Conservation (phyloP, 2,888 invertebrate species). For the Ptycholaimellus sp. region DNA sequence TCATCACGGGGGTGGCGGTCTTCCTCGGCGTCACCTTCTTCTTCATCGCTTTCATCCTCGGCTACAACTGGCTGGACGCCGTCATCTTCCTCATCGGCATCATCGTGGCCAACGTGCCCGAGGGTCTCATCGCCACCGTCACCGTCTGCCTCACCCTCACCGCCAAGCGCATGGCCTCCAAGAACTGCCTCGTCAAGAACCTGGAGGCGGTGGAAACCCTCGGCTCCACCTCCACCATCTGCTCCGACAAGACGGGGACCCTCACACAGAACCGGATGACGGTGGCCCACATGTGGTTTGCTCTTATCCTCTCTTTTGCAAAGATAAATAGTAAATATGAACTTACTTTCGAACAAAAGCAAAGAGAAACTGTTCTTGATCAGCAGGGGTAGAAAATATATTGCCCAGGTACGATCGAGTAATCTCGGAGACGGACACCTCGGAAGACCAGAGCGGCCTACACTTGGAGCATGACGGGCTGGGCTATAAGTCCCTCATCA, state of each 20-base stretch:
- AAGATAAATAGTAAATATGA: too few relatives aligned
- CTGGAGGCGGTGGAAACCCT: slow-evolving; percentile 95
- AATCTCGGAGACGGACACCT: slow-evolving; percentile 94
- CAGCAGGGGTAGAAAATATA: too few relatives aligned
- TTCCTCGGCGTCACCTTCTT: slow-evolving; percentile 65
- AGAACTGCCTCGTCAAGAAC: slow-evolving; percentile 81
- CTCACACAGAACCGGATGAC: slow-evolving; percentile 56
- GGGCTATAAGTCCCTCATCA: too few relatives aligned
- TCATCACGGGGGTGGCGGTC: slow-evolving; percentile 25
- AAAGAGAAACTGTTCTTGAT: too few relatives aligned
- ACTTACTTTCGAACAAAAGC: too few relatives aligned
- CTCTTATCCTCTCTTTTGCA: too few relatives aligned
- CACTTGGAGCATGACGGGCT: too few relatives aligned
- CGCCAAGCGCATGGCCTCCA: slow-evolving; percentile 93
- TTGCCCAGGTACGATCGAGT: slow-evolving; percentile 57
- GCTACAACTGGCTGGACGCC: slow-evolving; percentile 82
- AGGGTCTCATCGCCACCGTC: slow-evolving; percentile 87
- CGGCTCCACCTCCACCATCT: slow-evolving; percentile 93
- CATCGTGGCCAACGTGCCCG: slow-evolving; percentile 97
- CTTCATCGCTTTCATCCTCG: slow-evolving; percentile 79
- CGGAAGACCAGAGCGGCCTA: slow-evolving; percentile 65
- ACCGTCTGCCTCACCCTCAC: slow-evolving; percentile 93
- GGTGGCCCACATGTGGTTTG: slow-evolving; percentile 52
- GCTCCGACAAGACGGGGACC: slow-evolving; percentile 95
- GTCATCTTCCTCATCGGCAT: slow-evolving; percentile 97